Evolutionary conservation across 2,113 vertebrate genomes (phyloP).

Genomic region (Xiphias gladius): DNA sequence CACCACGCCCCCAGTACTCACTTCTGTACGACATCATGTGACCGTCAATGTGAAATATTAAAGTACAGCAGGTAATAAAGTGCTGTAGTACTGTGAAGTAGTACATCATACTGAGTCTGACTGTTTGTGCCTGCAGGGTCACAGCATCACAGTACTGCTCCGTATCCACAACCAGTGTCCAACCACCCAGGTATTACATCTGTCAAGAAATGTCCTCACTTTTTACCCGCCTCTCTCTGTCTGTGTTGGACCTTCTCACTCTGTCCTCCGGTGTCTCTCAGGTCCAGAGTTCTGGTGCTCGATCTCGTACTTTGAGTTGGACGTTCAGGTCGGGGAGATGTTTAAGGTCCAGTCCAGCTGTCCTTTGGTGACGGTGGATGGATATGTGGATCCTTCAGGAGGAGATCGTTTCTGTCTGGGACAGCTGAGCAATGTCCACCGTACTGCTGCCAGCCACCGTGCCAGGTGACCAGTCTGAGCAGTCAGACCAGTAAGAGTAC

Average conservation of each 20-base stretch:
- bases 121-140: constrained; percentile 80
- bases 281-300: constrained; percentile 88
- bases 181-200: constrained; percentile 82
- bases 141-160: constrained; percentile 80
- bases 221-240: no score
- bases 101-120: background rate
- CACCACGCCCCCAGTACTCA: constrained; percentile 73
- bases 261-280: background rate
- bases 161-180: constrained; percentile 70
- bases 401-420: constrained; percentile 86
- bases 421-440: constrained; percentile 86
- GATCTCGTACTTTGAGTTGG: constrained; percentile 88
- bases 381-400: constrained; percentile 86
- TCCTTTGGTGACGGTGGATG: constrained; percentile 85
- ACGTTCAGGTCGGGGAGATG: constrained; percentile 89
- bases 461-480: constrained; percentile 78
- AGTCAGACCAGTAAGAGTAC: no score
- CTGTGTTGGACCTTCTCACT: no score
- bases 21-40: constrained; percentile 78
- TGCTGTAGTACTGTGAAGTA: background rate
- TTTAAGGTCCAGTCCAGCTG: constrained; percentile 86
- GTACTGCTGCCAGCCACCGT: constrained; percentile 83
- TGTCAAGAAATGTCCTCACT: background rate
- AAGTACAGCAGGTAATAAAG: background rate
- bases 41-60: background rate